These are phyloP conservation scores for Augiades crinisus DNA, from an alignment of 2,888 invertebrate species.

Conservation along the genomic window DNA sequence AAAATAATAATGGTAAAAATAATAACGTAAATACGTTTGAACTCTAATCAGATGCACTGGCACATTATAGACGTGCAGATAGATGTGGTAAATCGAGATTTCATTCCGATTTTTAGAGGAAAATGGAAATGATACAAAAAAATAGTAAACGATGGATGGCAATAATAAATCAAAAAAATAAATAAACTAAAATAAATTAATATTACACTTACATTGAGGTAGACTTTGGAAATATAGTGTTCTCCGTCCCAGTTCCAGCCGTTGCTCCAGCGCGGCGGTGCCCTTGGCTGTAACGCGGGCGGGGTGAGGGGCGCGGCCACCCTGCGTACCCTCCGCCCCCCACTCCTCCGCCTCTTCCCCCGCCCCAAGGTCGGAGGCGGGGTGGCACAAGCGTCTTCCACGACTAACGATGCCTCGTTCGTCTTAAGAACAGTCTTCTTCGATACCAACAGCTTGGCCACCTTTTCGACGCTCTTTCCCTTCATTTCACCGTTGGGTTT, in stretches of 20 bases:
- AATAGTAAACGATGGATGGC: too few relatives aligned
- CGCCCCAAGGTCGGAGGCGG: slow-evolving; percentile 37
- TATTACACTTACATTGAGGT: slow-evolving; percentile 94
- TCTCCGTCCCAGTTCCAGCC: slow-evolving; percentile 96
- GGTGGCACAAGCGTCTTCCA: slow-evolving; percentile 50
- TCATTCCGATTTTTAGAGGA: too few relatives aligned
- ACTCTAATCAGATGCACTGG: too few relatives aligned
- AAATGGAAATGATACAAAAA: too few relatives aligned
- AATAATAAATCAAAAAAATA: too few relatives aligned
- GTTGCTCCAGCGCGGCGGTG: slow-evolving; percentile 87
- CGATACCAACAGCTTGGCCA: slow-evolving; percentile 66
- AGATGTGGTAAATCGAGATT: too few relatives aligned
- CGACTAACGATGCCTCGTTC: slow-evolving; percentile 61
- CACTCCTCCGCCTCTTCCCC: slow-evolving; percentile 43
- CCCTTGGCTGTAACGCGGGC: slow-evolving; percentile 44
- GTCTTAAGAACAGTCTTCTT: slow-evolving; percentile 69
- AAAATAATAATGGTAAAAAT: too few relatives aligned
- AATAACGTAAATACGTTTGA: too few relatives aligned
- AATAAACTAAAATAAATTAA: too few relatives aligned
- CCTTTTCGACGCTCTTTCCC: slow-evolving; percentile 66
- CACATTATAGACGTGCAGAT: too few relatives aligned
- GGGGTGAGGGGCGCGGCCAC: slow-evolving; percentile 36
- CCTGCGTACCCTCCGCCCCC: slow-evolving; percentile 39
- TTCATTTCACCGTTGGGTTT: slow-evolving; percentile 52
- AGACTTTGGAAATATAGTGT: slow-evolving; percentile 90